These are phyloP conservation scores for Nixonia krombeini DNA, from an alignment of 1,140 invertebrate genomes.

Conservation along the genomic window DNA sequence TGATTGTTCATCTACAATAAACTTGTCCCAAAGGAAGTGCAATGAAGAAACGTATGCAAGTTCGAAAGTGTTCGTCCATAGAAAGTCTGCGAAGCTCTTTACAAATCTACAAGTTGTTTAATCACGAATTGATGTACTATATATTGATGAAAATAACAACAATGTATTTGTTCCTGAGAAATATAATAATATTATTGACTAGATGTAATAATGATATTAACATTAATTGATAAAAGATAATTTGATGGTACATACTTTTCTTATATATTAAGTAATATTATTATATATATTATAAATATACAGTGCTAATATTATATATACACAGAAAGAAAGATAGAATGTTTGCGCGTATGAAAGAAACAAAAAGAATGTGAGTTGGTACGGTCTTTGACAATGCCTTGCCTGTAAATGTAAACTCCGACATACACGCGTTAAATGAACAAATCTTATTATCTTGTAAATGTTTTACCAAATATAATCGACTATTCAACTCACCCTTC, in stretches of 20 bases:
- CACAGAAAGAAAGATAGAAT: constrained; percentile 33
- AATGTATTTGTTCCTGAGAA: constrained; percentile 66
- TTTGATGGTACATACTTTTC: constrained; percentile 70
- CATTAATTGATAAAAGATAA: constrained; percentile 66
- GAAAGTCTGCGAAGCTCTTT: constrained; percentile 28
- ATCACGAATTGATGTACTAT: constrained; percentile 68
- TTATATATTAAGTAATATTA: constrained; percentile 69
- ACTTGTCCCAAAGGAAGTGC: constrained; percentile 24
- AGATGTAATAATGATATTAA: constrained; percentile 62
- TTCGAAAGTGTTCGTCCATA: too few species aligned
- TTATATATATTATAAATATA: constrained; percentile 49
- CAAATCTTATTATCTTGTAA: constrained; percentile 71
- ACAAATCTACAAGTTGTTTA: constrained; percentile 60
- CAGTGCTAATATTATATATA: constrained; percentile 63
- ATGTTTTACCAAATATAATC: constrained; percentile 73
- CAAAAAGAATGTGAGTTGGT: constrained; percentile 60
- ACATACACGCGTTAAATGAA: constrained; percentile 63
- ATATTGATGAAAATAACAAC: constrained; percentile 64
- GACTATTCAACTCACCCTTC: constrained; percentile 63
- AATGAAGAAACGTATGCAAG: too few species aligned
- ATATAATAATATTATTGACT: constrained; percentile 65
- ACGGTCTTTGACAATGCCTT: constrained; percentile 71
- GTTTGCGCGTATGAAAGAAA: constrained; percentile 25
- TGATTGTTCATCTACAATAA: constrained; percentile 10
- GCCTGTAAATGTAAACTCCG: constrained; percentile 69